Base-by-base conservation (phyloP, 2,113 vertebrate species). In the Clupea harengus region DNA sequence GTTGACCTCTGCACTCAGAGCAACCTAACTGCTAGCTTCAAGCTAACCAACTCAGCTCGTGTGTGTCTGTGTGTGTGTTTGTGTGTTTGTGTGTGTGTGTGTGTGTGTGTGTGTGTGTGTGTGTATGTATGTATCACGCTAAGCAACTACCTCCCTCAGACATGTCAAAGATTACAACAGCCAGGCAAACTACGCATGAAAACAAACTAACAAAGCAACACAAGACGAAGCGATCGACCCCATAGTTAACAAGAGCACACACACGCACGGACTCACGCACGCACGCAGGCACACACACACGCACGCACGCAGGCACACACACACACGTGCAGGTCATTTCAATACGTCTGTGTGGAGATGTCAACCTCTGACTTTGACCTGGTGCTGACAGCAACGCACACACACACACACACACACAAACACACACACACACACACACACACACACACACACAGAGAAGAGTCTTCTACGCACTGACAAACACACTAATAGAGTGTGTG, bases 281-380 rank as follows among this genome's bases (percentile, higher is more conserved):
- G 3, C 47, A 49, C 47, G 3, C 47, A 49, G 47, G 3, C 47
- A 49, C 47, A 49, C 6, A 49, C 47, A 5, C 47, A 49, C 6
- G 3, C 4, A 5, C 47, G 3, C 6, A 3, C 45, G 87, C 87
- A 94, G 94, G 96, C 95, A 94, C 91, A 81, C 84, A 45, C 67
- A 52, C 22, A 50, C 52, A 50, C 39, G 2, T 2, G 39, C 39
- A 39, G 39, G 39, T 39, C 39, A 39, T 39, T 39, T 39, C 2
- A 39, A 39, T 39, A 39, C 39, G 39, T 39, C 39, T 39, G 39
- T 39, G 39, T 39, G 39, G 39, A 39, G 39, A 39, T 39, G 39
- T 39, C 39, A 39, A 39, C 1, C 39, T 39, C 39, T 39, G 39
- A 39, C 39, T 39, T 39, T 39, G 39, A 39, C 39, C 39, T 39